phyloP scores from a whole-genome alignment of 2,113 vertebrate species.

The Shinisaurus crocodilurus region DNA sequence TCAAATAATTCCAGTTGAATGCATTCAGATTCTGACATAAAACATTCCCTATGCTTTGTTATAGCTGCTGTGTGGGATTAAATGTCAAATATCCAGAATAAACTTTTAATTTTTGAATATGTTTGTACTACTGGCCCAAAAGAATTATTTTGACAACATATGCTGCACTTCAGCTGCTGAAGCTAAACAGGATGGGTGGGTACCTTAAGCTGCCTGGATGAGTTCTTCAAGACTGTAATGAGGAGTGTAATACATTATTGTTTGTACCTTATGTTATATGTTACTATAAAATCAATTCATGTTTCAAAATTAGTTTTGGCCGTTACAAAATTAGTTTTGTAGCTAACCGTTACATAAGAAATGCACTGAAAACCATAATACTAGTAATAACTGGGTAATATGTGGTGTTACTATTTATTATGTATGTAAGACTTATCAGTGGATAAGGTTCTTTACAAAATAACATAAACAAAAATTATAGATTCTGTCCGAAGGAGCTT shows the following conservation, averaged over 20 bases:
- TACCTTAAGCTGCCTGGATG: neutral
- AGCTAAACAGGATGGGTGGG: too few species aligned
- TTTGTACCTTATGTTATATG: neutral
- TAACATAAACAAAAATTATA: neutral
- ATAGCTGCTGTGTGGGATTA: neutral
- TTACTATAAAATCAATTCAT: neutral
- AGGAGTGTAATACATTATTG: neutral
- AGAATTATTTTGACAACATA: neutral
- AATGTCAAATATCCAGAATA: neutral
- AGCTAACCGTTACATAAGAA: neutral
- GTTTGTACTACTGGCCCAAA: neutral
- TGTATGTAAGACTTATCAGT: neutral
- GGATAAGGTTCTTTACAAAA: too few species aligned
- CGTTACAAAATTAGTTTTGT: neutral
- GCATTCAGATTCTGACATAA: neutral
- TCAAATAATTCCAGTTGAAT: neutral
- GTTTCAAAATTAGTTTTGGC: neutral
- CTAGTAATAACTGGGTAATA: neutral
- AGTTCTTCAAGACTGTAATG: neutral
- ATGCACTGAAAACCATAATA: neutral
- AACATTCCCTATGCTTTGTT: neutral
- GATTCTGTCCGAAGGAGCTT: neutral
- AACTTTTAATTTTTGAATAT: neutral
- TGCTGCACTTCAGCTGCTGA: too few species aligned
- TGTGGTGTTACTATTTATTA: neutral